Conservation (phyloP, 2,113 vertebrate species). For the Xenopus laevis region DNA sequence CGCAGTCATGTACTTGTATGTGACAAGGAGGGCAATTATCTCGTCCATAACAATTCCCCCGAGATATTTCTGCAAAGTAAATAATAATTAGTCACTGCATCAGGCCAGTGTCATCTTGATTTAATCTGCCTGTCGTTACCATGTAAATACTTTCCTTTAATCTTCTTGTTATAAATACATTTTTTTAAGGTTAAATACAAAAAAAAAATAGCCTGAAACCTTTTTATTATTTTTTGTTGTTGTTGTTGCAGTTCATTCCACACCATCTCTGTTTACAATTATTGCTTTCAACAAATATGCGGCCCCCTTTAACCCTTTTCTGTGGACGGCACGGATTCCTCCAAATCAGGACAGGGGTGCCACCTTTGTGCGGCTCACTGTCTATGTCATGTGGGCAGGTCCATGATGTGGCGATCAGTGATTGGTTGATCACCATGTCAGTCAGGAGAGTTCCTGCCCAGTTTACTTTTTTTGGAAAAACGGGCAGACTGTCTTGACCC, state of each 20-base stretch:
- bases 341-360: background rate
- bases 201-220: constrained; percentile 1
- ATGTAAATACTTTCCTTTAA: constrained; percentile 22
- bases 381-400: too few species aligned
- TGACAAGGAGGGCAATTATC: constrained; percentile 2
- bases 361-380: too few species aligned
- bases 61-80: constrained; percentile 1
- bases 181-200: constrained; percentile 29
- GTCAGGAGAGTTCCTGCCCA: too few species aligned
- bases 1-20: constrained; percentile 16
- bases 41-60: background rate
- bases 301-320: constrained; percentile 2
- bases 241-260: constrained; percentile 19
- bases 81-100: constrained; percentile 1
- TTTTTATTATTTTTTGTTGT: background rate
- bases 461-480: too few species aligned
- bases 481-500: too few species aligned
- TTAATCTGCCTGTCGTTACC: constrained; percentile 6
- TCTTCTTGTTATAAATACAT: constrained; percentile 13
- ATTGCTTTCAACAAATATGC: constrained; percentile 26
- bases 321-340: too few species aligned
- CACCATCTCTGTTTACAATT: constrained; percentile 35
- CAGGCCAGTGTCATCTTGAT: constrained; percentile 17
- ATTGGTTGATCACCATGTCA: too few species aligned
- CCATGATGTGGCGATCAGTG: too few species aligned